Evolutionary conservation across 2,113 vertebrate genomes (phyloP), one percentile per base, ranked within the genome.

Genomic region (Podiceps cristatus): DNA sequence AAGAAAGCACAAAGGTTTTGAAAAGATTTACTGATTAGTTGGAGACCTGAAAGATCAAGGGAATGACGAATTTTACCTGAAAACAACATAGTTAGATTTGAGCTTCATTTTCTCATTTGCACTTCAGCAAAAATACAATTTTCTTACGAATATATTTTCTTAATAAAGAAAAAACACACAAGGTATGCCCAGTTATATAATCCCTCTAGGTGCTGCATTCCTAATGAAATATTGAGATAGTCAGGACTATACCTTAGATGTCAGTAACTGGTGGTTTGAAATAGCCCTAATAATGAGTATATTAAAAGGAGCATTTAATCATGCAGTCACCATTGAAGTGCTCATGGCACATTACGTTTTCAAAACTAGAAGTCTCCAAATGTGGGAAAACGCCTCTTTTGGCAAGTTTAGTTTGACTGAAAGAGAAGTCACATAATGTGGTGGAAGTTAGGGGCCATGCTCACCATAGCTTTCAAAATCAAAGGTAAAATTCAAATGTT

Each of bases 21-120:
- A 84, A 94, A 85, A 79, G 45, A 90, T 88, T 64, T 75, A 20
- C 67, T 66, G 56, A 90, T 88, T 77, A 90, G 40, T 24, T 86
- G 79, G 44, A 88, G 35, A 60, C 75, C 68, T 72, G 19, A 42
- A 58, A 90, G 71, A 92, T 79, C 58, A 91, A 90, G 58, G 72
- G 83, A 91, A 91, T 20, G 64, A 93, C 28, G 56, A 86, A 72
- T 88, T 83, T 91, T 90, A 74, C 80, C n/a, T 64, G 37, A 81
- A 93, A 88, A 71, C 18, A 88, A 18, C 37, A 25, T 37, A 49
- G 71, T 6, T 33, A n/a, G 40, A 73, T 58, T 73, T 86, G 40
- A 96, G 42, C 7, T 86, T 73, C 20, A n/a, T 76, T 85, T 86
- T 90, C 86, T 88, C 33, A 69, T 72, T 88, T 75, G 53, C 50